These are phyloP conservation scores for Lepus americanus DNA, from an alignment of 2,113 vertebrate species.

Conservation along the genomic window DNA sequence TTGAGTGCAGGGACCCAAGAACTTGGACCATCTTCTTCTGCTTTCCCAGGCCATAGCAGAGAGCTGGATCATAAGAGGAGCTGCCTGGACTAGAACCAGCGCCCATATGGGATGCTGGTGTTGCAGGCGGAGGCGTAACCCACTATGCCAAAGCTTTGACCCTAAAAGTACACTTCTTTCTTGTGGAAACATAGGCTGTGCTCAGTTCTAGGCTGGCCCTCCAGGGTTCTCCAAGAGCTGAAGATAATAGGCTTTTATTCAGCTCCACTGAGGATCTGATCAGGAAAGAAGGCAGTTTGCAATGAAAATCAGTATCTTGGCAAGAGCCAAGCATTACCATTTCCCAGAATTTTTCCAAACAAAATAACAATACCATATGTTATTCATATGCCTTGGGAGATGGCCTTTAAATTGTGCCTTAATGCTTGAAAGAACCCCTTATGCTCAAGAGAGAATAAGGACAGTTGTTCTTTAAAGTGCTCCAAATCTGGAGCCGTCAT, in stretches of 20 bases:
- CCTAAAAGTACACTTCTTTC: background rate
- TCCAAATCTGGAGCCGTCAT: background rate
- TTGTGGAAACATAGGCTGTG: background rate
- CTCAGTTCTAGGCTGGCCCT: background rate
- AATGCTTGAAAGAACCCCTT: background rate
- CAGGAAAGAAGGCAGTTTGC: conserved; percentile 12
- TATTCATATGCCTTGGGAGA: background rate
- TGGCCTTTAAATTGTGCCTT: background rate
- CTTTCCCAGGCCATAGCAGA: too few relatives aligned
- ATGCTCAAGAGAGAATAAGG: background rate
- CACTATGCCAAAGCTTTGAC: too few relatives aligned
- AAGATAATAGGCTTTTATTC: background rate
- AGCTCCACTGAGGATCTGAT: background rate
- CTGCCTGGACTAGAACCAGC: too few relatives aligned
- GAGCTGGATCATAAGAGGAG: too few relatives aligned
- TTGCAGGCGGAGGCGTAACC: too few relatives aligned
- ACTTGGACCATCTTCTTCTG: too few relatives aligned
- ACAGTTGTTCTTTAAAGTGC: background rate
- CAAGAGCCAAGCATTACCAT: conserved; percentile 26
- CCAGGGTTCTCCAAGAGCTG: background rate
- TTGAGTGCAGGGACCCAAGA: too few relatives aligned
- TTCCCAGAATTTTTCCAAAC: conserved; percentile 58
- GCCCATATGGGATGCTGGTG: too few relatives aligned
- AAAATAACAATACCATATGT: background rate
- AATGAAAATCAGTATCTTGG: conserved; percentile 30